A percentile compares a stretch with the other conserved stretches of the same genome.
phyloP scores from a whole-genome alignment of 2,888 invertebrate species.

The Eilema depressum region DNA sequence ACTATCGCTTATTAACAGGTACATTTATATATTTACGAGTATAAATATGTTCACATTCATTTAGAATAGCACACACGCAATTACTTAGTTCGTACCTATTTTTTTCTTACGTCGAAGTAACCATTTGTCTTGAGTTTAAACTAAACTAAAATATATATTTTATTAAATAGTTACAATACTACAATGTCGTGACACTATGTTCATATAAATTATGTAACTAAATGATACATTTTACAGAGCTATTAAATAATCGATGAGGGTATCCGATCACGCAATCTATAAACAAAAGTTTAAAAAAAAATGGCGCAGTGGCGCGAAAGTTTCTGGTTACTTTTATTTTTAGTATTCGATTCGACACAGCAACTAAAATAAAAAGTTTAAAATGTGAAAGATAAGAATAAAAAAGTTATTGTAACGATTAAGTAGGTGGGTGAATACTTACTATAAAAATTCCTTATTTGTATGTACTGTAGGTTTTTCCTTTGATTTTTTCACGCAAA shows the following conservation, averaged over 20 bases:
- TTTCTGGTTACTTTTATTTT: background rate
- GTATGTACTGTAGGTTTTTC: too few relatives aligned
- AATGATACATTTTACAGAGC: slow-evolving; percentile 42
- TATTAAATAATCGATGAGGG: slow-evolving; percentile 44
- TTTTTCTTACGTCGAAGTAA: background rate
- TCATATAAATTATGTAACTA: slow-evolving; percentile 43
- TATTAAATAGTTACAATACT: slow-evolving; percentile 33
- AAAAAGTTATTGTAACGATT: background rate
- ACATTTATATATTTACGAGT: background rate
- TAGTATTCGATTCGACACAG: background rate
- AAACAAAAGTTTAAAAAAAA: slow-evolving; percentile 5
- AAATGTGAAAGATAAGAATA: background rate
- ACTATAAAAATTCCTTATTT: background rate
- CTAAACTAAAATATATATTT: slow-evolving; percentile 14
- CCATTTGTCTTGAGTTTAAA: background rate
- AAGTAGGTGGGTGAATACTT: background rate
- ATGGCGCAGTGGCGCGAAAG: background rate
- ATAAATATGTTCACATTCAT: background rate
- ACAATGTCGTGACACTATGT: slow-evolving; percentile 37
- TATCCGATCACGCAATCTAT: slow-evolving; percentile 41
- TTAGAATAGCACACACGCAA: background rate
- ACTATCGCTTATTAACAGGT: background rate
- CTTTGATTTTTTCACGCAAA: background rate
- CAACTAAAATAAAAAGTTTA: background rate
- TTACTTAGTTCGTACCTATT: background rate